Conservation (phyloP, 2,113 vertebrate species). For the Noturus placidus region DNA sequence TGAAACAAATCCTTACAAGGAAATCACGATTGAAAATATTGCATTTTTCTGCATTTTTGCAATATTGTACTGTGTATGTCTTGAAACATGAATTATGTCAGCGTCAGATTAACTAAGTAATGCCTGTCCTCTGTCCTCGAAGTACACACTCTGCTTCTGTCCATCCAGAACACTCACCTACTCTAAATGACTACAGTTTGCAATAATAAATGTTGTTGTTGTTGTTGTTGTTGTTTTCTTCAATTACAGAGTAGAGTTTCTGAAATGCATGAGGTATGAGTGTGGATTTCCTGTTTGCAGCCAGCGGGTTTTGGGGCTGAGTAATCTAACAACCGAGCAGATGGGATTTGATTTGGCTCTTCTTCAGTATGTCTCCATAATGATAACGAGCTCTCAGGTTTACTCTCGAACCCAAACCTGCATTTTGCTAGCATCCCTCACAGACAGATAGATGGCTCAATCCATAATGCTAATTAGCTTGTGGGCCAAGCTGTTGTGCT, state of each 20-base stretch:
- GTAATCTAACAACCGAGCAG: conserved; percentile 47
- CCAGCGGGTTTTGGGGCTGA: conserved; percentile 16
- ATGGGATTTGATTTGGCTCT: conserved; percentile 52
- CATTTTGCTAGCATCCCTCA: conserved; percentile 42
- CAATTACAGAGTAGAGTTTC: background rate
- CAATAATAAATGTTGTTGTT: background rate
- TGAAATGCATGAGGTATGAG: conserved; percentile 11
- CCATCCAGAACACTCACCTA: background rate
- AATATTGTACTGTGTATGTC: background rate
- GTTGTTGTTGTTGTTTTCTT: background rate
- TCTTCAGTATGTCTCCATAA: conserved; percentile 46
- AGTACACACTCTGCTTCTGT: background rate
- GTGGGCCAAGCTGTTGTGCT: conserved; percentile 54
- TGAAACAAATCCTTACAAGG: conserved; percentile 19
- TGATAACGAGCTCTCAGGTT: conserved; percentile 54
- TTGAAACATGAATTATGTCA: background rate
- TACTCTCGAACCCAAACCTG: conserved; percentile 48
- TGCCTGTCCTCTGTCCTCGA: background rate
- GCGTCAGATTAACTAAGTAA: background rate
- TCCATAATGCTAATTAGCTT: conserved; percentile 53
- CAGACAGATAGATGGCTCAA: conserved; percentile 52
- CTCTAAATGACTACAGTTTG: background rate
- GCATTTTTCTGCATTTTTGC: conserved; percentile 1
- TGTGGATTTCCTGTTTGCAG: conserved; percentile 36
- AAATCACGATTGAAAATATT: background rate